These are phyloP conservation scores for Oopsacas minuta DNA, from an alignment of 37 sponge, comb jelly and placozoan species.

Conservation along the genomic window DNA sequence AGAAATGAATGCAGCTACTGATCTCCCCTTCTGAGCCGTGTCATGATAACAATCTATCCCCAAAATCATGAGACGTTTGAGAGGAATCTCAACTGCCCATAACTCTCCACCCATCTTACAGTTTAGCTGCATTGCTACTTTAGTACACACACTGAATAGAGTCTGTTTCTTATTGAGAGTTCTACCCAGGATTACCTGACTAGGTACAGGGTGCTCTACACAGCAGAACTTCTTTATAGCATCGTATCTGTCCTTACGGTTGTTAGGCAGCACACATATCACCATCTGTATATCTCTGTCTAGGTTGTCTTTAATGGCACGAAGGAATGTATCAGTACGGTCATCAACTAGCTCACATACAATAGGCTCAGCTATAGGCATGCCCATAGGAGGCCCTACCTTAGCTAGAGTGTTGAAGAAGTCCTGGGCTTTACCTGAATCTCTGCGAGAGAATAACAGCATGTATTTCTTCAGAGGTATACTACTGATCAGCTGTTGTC, in stretches of 20 bases:
- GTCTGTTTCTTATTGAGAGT: slow-evolving; percentile 59
- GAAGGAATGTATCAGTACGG: slow-evolving; percentile 58
- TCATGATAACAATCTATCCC: slow-evolving; percentile 96
- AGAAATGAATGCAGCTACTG: slow-evolving; percentile 81
- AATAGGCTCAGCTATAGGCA: slow-evolving; percentile 24
- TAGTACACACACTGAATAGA: slow-evolving; percentile 84
- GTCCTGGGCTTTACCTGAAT: slow-evolving; percentile 40
- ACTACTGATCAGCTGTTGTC: slow-evolving; percentile 32
- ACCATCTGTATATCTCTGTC: slow-evolving; percentile 28
- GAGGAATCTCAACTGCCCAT: slow-evolving; percentile 80
- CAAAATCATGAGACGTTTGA: slow-evolving; percentile 84
- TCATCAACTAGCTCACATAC: slow-evolving; percentile 39
- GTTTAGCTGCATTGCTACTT: slow-evolving; percentile 84
- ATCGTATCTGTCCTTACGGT: slow-evolving; percentile 84
- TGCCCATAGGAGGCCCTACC: slow-evolving; percentile 77
- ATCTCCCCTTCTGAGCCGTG: slow-evolving; percentile 53
- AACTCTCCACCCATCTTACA: slow-evolving; percentile 90
- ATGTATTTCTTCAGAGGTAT: slow-evolving; percentile 32
- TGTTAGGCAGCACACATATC: slow-evolving; percentile 56
- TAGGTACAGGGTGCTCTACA: slow-evolving; percentile 59
- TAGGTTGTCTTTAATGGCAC: slow-evolving; percentile 28
- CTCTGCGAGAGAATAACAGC: slow-evolving; percentile 43
- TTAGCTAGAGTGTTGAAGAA: slow-evolving; percentile 40
- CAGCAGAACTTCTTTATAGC: slow-evolving; percentile 92
- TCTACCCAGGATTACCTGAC: slow-evolving; percentile 53